Conservation (phyloP, 53 echinoderm and acorn worm species). For the Zoroaster sp. region DNA sequence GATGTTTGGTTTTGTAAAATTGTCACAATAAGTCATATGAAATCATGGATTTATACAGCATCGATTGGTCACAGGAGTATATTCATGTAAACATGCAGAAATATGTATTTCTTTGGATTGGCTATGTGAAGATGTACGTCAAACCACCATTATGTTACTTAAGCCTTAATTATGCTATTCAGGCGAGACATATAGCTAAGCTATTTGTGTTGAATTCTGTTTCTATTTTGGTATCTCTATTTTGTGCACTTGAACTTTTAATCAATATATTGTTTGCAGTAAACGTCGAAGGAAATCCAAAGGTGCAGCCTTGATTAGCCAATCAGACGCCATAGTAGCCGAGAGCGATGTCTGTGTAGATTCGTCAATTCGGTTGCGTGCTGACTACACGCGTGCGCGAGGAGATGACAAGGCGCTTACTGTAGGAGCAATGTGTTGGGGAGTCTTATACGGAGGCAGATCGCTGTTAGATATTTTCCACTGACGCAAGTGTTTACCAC, state of each 20-base stretch:
- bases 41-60: too few species aligned
- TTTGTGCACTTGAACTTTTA: neutral
- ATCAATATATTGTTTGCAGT: neutral
- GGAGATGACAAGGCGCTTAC: neutral
- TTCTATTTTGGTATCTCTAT: neutral
- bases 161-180: too few species aligned
- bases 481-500: conserved; percentile 49
- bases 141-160: too few species aligned
- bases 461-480: neutral
- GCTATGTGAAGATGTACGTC: too few species aligned
- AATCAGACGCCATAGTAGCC: conserved; percentile 25
- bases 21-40: too few species aligned
- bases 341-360: neutral
- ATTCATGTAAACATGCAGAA: too few species aligned
- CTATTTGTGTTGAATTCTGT: neutral
- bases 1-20: too few species aligned
- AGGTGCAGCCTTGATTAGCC: neutral
- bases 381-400: neutral
- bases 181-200: too few species aligned
- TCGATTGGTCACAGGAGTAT: too few species aligned
- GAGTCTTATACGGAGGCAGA: neutral
- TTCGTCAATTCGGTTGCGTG: conserved; percentile 16
- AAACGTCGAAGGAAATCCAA: neutral
- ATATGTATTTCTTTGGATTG: too few species aligned
- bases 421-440: neutral